These are phyloP conservation scores for Dolichomitus sp. DNA, from an alignment of 2,888 invertebrate genomes.

Conservation along the genomic window DNA sequence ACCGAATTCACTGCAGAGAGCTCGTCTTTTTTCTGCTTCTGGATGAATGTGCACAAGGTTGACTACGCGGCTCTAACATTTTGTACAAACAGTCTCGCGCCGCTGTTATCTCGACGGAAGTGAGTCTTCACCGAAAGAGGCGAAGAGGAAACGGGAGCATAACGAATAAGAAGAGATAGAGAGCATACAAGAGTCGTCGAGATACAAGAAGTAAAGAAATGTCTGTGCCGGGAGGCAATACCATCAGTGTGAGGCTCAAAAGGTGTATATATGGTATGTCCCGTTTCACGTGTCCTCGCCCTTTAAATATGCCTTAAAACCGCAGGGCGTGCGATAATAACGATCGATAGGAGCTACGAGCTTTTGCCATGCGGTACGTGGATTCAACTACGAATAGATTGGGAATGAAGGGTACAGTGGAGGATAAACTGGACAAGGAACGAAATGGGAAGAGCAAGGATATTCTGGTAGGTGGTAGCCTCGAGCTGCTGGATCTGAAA, in stretches of 20 bases:
- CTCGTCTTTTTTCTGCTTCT: constrained; percentile 5
- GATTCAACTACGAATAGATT: constrained; percentile 39
- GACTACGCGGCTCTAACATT: constrained; percentile 72
- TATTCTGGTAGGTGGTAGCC: constrained; percentile 33
- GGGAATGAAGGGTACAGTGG: constrained; percentile 1
- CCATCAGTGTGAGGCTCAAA: constrained; percentile 65
- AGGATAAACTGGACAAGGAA: constrained; percentile 3
- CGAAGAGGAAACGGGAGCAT: constrained; percentile 43
- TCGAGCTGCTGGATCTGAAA: constrained; percentile 52
- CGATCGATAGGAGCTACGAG: constrained; percentile 76
- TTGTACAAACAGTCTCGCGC: constrained; percentile 73
- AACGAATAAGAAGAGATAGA: constrained; percentile 27
- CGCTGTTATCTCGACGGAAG: constrained; percentile 77
- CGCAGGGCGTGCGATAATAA: constrained; percentile 82
- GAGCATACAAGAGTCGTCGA: constrained; percentile 40
- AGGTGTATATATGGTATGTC: neutral
- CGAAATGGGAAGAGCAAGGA: constrained; percentile 23
- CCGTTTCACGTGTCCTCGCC: constrained; percentile 63
- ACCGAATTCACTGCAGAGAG: neutral
- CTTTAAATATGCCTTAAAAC: constrained; percentile 76
- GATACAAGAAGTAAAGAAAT: constrained; percentile 58
- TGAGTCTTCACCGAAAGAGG: constrained; percentile 68
- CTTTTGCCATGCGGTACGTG: constrained; percentile 20
- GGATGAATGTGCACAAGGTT: constrained; percentile 42
- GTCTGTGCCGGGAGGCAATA: constrained; percentile 68